Percentiles rank a stretch among this genome's conserved stretches.
phyloP scores from a whole-genome alignment of 2,888 invertebrate species.

The Sinohyriopsis cumingii region DNA sequence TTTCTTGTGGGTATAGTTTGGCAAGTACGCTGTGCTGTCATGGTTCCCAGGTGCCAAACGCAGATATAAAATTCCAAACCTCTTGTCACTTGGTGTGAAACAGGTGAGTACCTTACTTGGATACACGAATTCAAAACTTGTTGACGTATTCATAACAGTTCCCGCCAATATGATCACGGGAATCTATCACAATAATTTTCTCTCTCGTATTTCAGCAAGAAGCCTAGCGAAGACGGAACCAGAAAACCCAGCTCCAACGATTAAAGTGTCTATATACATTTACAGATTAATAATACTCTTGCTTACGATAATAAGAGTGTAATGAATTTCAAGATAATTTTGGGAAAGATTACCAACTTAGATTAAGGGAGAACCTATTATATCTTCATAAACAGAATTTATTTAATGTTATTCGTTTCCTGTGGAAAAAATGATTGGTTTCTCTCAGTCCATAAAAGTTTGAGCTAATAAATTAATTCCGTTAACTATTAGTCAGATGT shows the following conservation, averaged over 20 bases:
- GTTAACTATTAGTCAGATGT: too few relatives aligned
- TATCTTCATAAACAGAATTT: too few relatives aligned
- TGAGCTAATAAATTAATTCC: too few relatives aligned
- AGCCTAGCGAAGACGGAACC: conserved; percentile 8
- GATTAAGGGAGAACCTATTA: too few relatives aligned
- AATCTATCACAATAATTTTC: conserved; percentile 7
- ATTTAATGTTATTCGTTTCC: too few relatives aligned
- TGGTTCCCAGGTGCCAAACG: conserved; percentile 6
- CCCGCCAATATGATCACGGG: conserved; percentile 14
- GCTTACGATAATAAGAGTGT: too few relatives aligned
- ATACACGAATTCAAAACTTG: conserved; percentile 7
- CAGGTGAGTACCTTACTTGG: conserved; percentile 11
- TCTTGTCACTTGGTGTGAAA: conserved; percentile 7
- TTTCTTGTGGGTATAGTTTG: neutral
- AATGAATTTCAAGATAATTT: too few relatives aligned
- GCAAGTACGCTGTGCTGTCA: conserved; percentile 5
- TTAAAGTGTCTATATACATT: conserved; percentile 1
- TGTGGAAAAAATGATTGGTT: too few relatives aligned
- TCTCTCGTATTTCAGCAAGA: conserved; percentile 4
- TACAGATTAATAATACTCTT: too few relatives aligned
- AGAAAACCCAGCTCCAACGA: conserved; percentile 7
- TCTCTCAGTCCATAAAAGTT: too few relatives aligned
- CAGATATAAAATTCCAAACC: conserved; percentile 7
- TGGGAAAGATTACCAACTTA: too few relatives aligned
- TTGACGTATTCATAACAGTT: conserved; percentile 13